Percentiles rank a stretch among this genome's conserved stretches.
phyloP scores from a whole-genome alignment of 2,797 vertebrate genomes.

The Threskiornis aethiopicus region DNA sequence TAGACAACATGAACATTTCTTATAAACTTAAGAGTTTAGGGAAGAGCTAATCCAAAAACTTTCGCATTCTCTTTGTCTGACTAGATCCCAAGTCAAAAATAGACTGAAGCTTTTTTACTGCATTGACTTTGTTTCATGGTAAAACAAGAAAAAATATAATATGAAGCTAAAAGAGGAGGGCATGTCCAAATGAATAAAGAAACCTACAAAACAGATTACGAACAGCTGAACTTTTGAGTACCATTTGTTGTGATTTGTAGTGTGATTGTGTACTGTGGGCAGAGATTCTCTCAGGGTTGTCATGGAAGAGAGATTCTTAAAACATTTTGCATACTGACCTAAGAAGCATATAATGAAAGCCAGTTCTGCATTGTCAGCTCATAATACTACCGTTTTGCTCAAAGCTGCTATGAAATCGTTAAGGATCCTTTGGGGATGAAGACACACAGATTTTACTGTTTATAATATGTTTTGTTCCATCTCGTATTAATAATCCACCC shows the following conservation, averaged over 20 bases:
- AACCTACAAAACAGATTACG: not conserved
- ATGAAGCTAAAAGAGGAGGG: not conserved
- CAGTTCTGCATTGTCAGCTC: not conserved
- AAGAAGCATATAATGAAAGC: not conserved
- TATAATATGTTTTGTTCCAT: constrained; percentile 19
- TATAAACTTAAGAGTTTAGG: not conserved
- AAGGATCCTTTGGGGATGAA: not conserved
- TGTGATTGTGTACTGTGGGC: not conserved
- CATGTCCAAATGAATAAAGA: not conserved
- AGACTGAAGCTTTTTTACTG: not conserved
- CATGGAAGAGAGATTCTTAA: not conserved
- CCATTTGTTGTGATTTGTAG: not conserved
- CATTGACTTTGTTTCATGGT: not conserved
- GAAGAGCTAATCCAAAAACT: not conserved
- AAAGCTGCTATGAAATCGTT: not conserved
- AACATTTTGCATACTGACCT: not conserved
- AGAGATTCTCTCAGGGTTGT: not conserved
- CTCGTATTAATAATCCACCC: not conserved
- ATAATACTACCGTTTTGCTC: not conserved
- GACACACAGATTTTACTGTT: not conserved
- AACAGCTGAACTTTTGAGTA: not conserved
- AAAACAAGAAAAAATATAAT: not conserved
- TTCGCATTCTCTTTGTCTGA: not conserved
- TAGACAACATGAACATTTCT: not conserved
- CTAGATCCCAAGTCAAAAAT: not conserved